phyloP scores from a whole-genome alignment of 2,113 vertebrate species.

The Pseudorasbora parva region DNA sequence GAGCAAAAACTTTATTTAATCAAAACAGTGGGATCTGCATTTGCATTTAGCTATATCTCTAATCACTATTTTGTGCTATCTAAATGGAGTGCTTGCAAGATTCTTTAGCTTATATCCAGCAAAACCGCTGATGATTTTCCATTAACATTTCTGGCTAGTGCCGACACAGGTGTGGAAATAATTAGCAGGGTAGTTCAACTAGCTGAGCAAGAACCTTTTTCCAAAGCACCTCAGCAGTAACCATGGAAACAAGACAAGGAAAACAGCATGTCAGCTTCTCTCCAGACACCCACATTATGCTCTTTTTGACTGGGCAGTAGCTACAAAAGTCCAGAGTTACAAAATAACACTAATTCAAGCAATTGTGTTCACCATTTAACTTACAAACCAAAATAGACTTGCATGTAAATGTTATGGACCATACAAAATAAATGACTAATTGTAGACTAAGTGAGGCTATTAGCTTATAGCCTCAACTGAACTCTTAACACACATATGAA shows the following conservation, averaged over 20 bases:
- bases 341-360: background rate
- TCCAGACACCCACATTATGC: background rate
- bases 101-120: background rate
- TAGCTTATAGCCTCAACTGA: background rate
- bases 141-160: constrained; percentile 46
- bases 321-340: constrained; percentile 2
- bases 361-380: background rate
- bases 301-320: constrained; percentile 1
- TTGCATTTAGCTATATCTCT: too few relatives aligned
- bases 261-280: constrained; percentile 67
- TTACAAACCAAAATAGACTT: background rate
- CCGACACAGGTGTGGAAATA: constrained; percentile 63
- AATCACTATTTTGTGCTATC: too few relatives aligned
- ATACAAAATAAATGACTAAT: background rate
- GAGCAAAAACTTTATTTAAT: too few relatives aligned
- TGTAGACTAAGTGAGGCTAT: background rate
- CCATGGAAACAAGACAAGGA: constrained; percentile 68
- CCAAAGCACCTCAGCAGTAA: constrained; percentile 69
- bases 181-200: constrained; percentile 72
- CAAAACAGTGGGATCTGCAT: too few relatives aligned
- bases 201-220: constrained; percentile 66
- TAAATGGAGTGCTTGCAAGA: too few relatives aligned
- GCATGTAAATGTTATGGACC: constrained; percentile 1
- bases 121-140: constrained; percentile 19
- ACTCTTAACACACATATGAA: background rate